phyloP scores from a whole-genome alignment of 2,113 vertebrate species.

The Lota lota region DNA sequence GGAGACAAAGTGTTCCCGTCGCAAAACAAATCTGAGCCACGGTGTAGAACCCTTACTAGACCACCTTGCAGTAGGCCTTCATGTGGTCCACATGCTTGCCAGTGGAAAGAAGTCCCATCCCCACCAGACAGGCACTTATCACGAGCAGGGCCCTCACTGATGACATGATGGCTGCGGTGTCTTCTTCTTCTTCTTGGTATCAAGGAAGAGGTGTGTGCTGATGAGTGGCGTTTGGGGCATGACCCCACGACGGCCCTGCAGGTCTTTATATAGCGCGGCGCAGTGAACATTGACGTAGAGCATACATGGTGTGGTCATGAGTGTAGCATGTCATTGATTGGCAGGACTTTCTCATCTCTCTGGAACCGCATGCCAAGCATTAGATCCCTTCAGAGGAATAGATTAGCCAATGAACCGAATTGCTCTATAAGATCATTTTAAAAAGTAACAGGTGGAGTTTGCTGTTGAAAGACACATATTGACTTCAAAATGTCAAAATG shows the following conservation, averaged over 20 bases:
- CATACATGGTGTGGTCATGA: constrained; percentile 35
- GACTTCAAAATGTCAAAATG: no score
- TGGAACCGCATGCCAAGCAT: neutral
- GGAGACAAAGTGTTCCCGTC: neutral
- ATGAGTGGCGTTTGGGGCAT: neutral
- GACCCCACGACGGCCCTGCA: neutral
- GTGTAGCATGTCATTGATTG: constrained; percentile 8
- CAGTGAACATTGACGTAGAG: neutral
- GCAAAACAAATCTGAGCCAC: neutral
- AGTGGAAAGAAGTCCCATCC: constrained; percentile 24
- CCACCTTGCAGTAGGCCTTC: constrained; percentile 46
- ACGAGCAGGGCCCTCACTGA: constrained; percentile 19
- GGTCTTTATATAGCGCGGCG: constrained; percentile 24
- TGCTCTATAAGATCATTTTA: no score
- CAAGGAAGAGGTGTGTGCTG: neutral
- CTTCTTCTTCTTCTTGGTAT: neutral
- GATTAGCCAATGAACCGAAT: neutral
- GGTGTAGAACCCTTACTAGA: constrained; percentile 42
- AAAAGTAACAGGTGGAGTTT: no score
- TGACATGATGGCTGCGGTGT: constrained; percentile 30
- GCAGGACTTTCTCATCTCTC: neutral
- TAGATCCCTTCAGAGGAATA: neutral
- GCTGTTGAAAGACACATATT: no score
- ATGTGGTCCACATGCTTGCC: neutral
- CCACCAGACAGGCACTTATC: constrained; percentile 30